Conservation (phyloP, 2,113 vertebrate species). For the Notothenia rossii region DNA sequence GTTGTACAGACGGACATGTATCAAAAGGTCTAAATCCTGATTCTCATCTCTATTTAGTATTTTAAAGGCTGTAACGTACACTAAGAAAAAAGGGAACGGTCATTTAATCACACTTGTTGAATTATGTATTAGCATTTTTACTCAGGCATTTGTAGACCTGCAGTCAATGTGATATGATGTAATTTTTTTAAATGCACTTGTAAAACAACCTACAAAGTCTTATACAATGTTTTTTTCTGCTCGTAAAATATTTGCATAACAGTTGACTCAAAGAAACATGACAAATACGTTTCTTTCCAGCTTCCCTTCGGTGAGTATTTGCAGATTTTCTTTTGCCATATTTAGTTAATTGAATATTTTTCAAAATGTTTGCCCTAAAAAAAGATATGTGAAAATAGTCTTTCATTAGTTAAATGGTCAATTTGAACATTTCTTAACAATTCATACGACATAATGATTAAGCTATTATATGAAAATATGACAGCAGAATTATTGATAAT, state of each 20-base stretch:
- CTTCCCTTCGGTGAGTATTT: neutral
- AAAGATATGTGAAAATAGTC: no score
- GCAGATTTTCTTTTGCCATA: neutral
- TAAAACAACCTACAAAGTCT: slow-evolving; percentile 9
- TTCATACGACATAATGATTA: no score
- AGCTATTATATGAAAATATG: neutral
- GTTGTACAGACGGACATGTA: neutral
- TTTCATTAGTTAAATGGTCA: no score
- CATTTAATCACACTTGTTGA: slow-evolving; percentile 19
- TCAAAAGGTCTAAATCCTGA: slow-evolving; percentile 8
- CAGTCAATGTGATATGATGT: neutral
- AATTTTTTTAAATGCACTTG: slow-evolving; percentile 6
- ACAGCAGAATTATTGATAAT: no score
- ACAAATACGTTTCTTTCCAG: neutral
- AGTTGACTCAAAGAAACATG: neutral
- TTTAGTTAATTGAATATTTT: neutral
- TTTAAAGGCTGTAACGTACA: neutral
- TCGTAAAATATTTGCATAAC: no score
- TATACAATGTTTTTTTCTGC: neutral
- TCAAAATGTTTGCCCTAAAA: no score
- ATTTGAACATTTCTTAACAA: no score
- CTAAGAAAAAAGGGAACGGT: slow-evolving; percentile 51
- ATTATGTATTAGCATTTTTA: neutral
- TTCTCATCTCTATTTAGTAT: neutral
- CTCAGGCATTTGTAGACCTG: neutral